A percentile compares a stretch with the other conserved stretches of the same genome.
phyloP scores from a whole-genome alignment of 2,888 invertebrate genomes.

The Napeogenes sylphis region DNA sequence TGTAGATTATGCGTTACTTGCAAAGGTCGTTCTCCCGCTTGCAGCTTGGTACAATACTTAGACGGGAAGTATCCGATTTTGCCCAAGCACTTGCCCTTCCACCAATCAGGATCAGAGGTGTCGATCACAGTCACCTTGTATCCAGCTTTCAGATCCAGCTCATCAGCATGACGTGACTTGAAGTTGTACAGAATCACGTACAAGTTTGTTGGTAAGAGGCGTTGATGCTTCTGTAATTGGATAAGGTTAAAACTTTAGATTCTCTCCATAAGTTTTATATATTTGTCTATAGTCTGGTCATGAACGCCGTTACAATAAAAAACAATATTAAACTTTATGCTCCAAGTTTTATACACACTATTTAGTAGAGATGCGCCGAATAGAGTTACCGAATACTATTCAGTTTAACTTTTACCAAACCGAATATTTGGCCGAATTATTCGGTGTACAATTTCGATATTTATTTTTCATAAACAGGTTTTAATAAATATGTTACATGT shows the following conservation, averaged over 20 bases:
- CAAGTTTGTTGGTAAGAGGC: constrained; percentile 91
- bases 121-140: constrained; percentile 95
- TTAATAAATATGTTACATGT: too few relatives aligned
- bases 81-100: constrained; percentile 96
- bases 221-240: constrained; percentile 85
- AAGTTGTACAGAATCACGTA: constrained; percentile 98
- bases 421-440: too few relatives aligned
- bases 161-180: constrained; percentile 94
- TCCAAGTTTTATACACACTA: too few relatives aligned
- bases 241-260: too few relatives aligned
- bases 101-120: constrained; percentile 97
- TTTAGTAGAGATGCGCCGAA: too few relatives aligned
- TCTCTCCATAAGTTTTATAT: too few relatives aligned
- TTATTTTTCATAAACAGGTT: too few relatives aligned
- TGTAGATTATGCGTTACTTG: constrained; percentile 84
- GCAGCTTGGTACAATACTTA: constrained; percentile 93
- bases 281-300: too few relatives aligned
- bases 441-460: too few relatives aligned
- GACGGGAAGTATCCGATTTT: constrained; percentile 95
- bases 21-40: constrained; percentile 92
- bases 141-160: constrained; percentile 94
- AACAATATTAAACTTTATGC: background rate
- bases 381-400: too few relatives aligned
- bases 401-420: too few relatives aligned
- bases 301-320: background rate